Evolutionary conservation across 1,140 invertebrate genomes (phyloP), one percentile per base, ranked within the genome.

Genomic region (Streblospio benedicti): DNA sequence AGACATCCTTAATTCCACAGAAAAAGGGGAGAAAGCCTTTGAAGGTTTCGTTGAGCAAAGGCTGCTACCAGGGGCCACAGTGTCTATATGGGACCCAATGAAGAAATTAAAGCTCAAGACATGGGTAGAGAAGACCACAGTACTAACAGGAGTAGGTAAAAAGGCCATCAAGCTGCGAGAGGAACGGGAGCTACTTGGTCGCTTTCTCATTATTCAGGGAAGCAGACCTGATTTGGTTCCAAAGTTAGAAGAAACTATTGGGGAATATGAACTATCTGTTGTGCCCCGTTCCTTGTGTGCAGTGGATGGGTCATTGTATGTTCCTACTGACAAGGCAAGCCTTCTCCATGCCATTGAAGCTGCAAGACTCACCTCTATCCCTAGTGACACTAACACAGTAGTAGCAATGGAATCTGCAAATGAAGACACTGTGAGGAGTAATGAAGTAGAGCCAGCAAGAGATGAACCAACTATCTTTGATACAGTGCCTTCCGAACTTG

Each of bases 81-180:
- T 52, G 27, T 52, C 27, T 1, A 31, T 52, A 30, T 30, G 27
- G 50, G 50, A 31, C 50, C 33, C 20, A 2, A 31, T 52, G 50
- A 52, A 52, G 50, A 52, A 52, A 52, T 31, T 52, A 3, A 52
- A 52, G 2, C 50, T 52, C 27, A 52, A 31, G 50, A 52, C 27
- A n/a, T n/a, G n/a, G n/a, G 33, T 52, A 4, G n/a, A 31, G 5
- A 51, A 52, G 33, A 31, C 27, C 14, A 52, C 28, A 30, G 5
- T 52, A 25, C 50, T n/a, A n/a, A n/a, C n/a, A n/a, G n/a, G 27
- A 18, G 30, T 52, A 5, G 30, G 25, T 52, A 12, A n/a, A 9
- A 38, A 38, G 35, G n/a, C 35, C n/a, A 52, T 25, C 50, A 52
- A 52, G 50, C 18, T 52, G 23, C 27, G 50, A 12, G 27, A 52